A percentile compares a stretch with the other conserved stretches of the same genome.
Evolutionary conservation across 2,888 invertebrate genomes (phyloP).

Genomic region (Scaptodrosophila latifasciaeformis): DNA sequence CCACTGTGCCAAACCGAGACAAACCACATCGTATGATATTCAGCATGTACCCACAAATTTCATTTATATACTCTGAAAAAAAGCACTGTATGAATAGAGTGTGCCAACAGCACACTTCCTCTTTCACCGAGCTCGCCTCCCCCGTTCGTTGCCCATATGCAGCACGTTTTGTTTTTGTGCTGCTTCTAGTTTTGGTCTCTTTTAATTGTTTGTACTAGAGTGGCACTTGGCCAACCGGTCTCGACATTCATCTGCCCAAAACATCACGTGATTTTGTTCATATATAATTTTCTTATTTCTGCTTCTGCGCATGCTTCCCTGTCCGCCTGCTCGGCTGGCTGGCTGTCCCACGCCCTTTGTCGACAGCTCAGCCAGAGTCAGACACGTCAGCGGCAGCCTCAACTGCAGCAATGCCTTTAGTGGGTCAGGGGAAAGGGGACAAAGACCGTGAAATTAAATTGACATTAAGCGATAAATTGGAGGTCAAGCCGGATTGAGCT

Average conservation of each 20-base stretch:
- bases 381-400: constrained; percentile 40
- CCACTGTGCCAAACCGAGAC: too few species aligned
- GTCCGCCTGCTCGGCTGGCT: too few species aligned
- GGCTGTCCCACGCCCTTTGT: not conserved
- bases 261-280: constrained; percentile 65
- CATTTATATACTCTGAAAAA: constrained; percentile 5
- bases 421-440: too few species aligned
- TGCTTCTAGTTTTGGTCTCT: too few species aligned
- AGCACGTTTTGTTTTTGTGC: constrained; percentile 16
- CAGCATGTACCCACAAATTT: constrained; percentile 31
- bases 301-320: constrained; percentile 49
- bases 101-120: too few species aligned
- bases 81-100: too few species aligned
- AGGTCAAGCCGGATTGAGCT: too few species aligned
- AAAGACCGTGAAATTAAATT: constrained; percentile 18
- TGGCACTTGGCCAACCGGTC: constrained; percentile 27
- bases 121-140: too few species aligned
- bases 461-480: constrained; percentile 10
- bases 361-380: constrained; percentile 2
- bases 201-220: too few species aligned
- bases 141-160: not conserved
- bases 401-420: constrained; percentile 21
- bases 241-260: constrained; percentile 28
- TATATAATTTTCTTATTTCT: constrained; percentile 11
- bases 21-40: constrained; percentile 54